A percentile compares a stretch with the other conserved stretches of the same genome.
phyloP scores from a whole-genome alignment of 2,797 vertebrate genomes.

The Chloroceryle inda region DNA sequence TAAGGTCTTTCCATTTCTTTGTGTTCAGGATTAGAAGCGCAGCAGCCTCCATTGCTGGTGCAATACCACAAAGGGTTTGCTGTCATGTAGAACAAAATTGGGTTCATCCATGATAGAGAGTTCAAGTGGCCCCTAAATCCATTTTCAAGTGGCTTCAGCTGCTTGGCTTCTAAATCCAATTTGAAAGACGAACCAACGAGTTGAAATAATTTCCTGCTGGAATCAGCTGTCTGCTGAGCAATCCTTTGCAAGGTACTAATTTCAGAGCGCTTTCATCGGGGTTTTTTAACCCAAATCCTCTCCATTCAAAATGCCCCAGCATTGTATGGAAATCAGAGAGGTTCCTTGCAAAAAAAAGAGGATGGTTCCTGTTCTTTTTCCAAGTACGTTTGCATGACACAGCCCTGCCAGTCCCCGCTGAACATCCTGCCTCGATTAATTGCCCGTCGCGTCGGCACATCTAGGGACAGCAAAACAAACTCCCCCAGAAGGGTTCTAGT shows the following conservation, averaged over 20 bases:
- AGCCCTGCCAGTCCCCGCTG: not conserved
- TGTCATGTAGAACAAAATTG: not conserved
- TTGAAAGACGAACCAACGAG: not conserved
- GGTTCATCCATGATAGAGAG: not conserved
- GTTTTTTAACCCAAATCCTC: not conserved
- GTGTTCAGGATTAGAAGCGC: not conserved
- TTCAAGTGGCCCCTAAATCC: slow-evolving; percentile 68
- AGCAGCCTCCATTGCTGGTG: not conserved
- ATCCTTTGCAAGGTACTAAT: not conserved
- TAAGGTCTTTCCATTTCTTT: not conserved
- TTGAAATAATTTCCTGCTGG: slow-evolving; percentile 36
- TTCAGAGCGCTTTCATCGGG: not conserved
- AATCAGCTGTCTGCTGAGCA: not conserved
- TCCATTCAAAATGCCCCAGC: not conserved
- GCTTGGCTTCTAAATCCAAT: slow-evolving; percentile 61
- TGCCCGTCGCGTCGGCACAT: not conserved
- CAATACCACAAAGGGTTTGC: not conserved
- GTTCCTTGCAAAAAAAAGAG: not conserved
- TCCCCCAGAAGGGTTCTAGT: not conserved
- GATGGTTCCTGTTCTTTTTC: not conserved
- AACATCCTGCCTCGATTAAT: not conserved
- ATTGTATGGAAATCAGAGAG: not conserved
- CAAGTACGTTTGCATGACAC: not conserved
- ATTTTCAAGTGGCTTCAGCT: slow-evolving; percentile 58
- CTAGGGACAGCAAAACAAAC: not conserved